These are phyloP conservation scores for Saccopteryx bilineata DNA, from an alignment of 2,113 vertebrate species.

Conservation along the genomic window DNA sequence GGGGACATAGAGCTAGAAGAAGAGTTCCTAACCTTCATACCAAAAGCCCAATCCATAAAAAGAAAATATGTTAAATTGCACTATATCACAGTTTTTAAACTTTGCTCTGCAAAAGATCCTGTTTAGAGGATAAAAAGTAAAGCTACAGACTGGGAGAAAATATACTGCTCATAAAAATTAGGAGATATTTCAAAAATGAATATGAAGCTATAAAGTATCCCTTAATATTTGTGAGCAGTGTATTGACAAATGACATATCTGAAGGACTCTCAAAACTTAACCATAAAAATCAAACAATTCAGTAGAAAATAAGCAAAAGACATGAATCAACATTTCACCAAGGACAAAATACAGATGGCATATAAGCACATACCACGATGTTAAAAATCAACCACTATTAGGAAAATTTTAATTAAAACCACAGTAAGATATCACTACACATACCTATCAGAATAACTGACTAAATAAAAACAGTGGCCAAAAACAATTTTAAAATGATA, in stretches of 20 bases:
- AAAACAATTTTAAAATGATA: background rate
- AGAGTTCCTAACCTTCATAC: background rate
- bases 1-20: background rate
- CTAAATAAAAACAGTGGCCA: background rate
- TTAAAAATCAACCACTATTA: background rate
- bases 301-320: slow-evolving; percentile 31
- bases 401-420: background rate
- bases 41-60: background rate
- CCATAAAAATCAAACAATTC: slow-evolving; percentile 20
- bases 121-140: background rate
- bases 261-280: background rate
- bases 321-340: background rate
- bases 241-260: slow-evolving; percentile 40
- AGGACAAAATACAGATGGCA: background rate
- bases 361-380: background rate
- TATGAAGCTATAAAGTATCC: no score
- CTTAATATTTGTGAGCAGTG: no score
- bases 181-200: no score
- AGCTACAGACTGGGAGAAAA: background rate
- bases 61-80: background rate
- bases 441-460: background rate
- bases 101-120: slow-evolving; percentile 7
- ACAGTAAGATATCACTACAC: background rate
- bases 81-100: background rate
- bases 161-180: background rate